phyloP scores from a whole-genome alignment of 2,113 vertebrate species.

The Clarias macrocephalus region DNA sequence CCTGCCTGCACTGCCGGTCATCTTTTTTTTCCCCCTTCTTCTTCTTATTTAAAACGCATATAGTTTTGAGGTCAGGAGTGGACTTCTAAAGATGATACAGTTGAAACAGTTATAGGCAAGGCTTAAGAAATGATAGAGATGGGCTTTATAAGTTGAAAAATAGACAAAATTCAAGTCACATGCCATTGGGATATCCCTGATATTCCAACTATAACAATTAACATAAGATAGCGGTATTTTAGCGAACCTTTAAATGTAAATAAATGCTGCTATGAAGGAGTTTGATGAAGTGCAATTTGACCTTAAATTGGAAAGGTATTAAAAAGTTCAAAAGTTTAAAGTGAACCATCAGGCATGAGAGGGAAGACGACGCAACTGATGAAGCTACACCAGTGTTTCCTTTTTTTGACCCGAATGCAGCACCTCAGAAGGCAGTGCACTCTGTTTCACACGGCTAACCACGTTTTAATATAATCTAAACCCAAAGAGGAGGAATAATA shows the following conservation, averaged over 20 bases:
- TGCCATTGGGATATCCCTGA: neutral
- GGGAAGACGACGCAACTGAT: neutral
- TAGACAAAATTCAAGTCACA: neutral
- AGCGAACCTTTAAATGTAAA: neutral
- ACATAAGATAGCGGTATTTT: neutral
- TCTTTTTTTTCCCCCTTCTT: conserved; percentile 38
- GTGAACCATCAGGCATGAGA: neutral
- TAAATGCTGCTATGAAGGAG: neutral
- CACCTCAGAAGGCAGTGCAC: neutral
- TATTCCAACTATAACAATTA: conserved; percentile 14
- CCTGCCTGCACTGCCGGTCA: conserved; percentile 53
- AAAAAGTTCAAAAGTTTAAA: neutral
- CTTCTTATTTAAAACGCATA: conserved; percentile 46
- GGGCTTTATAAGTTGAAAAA: neutral
- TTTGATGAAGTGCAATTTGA: neutral
- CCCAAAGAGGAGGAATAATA: conserved; percentile 23
- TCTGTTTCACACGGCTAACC: neutral
- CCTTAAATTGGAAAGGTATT: neutral
- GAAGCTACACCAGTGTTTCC: neutral
- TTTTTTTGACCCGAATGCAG: neutral
- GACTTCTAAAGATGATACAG: neutral
- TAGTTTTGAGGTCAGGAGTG: neutral
- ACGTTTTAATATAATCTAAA: neutral
- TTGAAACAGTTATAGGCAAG: neutral
- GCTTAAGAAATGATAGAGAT: neutral